phyloP scores from a whole-genome alignment of 2,113 vertebrate species.

The Megalops atlanticus region DNA sequence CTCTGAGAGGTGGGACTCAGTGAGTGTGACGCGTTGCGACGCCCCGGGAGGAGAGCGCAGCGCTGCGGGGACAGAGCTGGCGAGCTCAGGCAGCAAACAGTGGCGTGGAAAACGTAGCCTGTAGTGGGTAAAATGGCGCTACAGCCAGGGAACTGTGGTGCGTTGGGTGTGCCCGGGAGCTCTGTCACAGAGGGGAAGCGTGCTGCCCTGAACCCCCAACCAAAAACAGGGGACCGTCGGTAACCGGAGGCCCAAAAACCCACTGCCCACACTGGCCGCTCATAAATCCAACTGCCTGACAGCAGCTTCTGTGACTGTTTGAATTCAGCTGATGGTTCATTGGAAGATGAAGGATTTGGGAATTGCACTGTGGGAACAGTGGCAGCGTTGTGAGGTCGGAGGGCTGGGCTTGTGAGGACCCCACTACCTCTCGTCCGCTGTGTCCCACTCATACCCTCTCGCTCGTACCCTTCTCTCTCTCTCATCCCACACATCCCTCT shows the following conservation, averaged over 20 bases:
- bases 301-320: constrained; percentile 44
- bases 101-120: neutral
- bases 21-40: neutral
- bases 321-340: constrained; percentile 48
- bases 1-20: neutral
- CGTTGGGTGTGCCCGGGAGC: too few species aligned
- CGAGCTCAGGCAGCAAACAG: neutral
- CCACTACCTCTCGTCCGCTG: constrained; percentile 16
- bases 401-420: neutral
- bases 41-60: neutral
- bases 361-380: constrained; percentile 44
- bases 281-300: constrained; percentile 37
- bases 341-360: constrained; percentile 48
- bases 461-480: neutral
- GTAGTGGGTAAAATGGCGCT: neutral
- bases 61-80: neutral
- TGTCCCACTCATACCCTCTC: neutral
- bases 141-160: too few species aligned
- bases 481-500: too few species aligned
- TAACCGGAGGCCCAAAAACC: constrained; percentile 49
- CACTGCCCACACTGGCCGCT: constrained; percentile 39
- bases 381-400: constrained; percentile 40
- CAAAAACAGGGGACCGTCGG: constrained; percentile 41
- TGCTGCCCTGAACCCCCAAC: constrained; percentile 15
- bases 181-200: neutral